A percentile compares a stretch with the other conserved stretches of the same genome.
Evolutionary conservation across 2,888 invertebrate genomes (phyloP).

Genomic region (Luperina nickerlii): DNA sequence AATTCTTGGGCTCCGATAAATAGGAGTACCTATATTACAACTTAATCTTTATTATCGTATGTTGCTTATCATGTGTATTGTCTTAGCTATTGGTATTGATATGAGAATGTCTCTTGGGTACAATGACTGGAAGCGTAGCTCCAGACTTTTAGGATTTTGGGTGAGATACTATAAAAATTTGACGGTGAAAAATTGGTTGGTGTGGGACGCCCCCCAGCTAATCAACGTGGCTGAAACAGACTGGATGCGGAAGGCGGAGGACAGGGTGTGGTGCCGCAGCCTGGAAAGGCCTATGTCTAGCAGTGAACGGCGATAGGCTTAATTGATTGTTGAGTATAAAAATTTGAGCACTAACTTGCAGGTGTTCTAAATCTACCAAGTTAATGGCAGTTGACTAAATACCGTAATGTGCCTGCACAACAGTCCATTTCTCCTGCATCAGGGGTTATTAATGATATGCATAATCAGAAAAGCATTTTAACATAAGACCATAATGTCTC

Average conservation of each 20-base stretch:
- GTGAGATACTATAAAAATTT: neutral
- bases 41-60: slow-evolving; percentile 39
- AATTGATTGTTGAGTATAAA: neutral
- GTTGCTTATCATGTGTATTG: slow-evolving; percentile 22
- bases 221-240: neutral
- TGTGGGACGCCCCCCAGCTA: neutral
- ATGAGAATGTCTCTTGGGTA: neutral
- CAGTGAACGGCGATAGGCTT: neutral
- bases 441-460: no score
- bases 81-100: slow-evolving; percentile 3
- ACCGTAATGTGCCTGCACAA: neutral
- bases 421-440: neutral
- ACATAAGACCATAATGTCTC: neutral
- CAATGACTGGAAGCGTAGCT: neutral
- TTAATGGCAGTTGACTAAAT: neutral
- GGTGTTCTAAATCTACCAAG: neutral
- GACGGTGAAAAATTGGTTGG: neutral
- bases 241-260: neutral
- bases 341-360: neutral
- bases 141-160: neutral
- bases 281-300: neutral
- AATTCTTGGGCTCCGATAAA: slow-evolving; percentile 40
- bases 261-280: neutral
- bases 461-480: neutral
- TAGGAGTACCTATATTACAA: slow-evolving; percentile 2